Base-by-base conservation (phyloP, 2,797 vertebrate genomes). In the Sphenodon punctatus region DNA sequence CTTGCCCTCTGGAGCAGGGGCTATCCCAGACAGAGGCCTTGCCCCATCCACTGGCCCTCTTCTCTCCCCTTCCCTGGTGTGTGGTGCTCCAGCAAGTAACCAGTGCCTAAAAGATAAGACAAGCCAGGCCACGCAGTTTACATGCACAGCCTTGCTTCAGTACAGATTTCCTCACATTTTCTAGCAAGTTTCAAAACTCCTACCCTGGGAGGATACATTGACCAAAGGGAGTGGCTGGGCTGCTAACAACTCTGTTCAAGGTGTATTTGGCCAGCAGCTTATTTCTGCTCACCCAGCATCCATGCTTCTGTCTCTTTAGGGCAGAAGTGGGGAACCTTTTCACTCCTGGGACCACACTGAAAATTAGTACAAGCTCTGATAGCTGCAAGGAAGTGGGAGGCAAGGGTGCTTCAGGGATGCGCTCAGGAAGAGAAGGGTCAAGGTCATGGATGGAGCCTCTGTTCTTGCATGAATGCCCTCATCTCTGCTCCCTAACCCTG, bases 141-240 rank as follows among this genome's bases (percentile, higher is more conserved):
- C 59, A 88, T 90, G 83, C 69, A 75, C 41, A 39, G 4, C 34
- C 36, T 76, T 71, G 76, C 59, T 73, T 23, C 46, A 73, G 59
- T 20, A 61, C 4, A n/a, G 27, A 10, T 65, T 38, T 78, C 30
- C 76, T 49, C 51, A 23, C 36, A 49, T 6, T 56, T 34, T 48
- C 23, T 80, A 67, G 86, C 58, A 53, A 81, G 78, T 15, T 63
- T 45, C 34, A 13, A 78, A 70, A 27, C 70, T 84, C 78, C 65
- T 59, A 75, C 42, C 34, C 65, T 23, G 71, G 7, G 3, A 4
- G 68, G 75, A 49, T 15, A 30, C 1, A 0, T 2, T 25, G 45
- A 72, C 58, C 55, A 69, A 72, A 70, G 67, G 78, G 59, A 45
- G 60, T 59, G 72, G 64, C 67, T 73, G 46, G 73, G 38, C 55